These are phyloP conservation scores for Calycopis cecrops DNA, from an alignment of 1,140 invertebrate species.

Conservation along the genomic window DNA sequence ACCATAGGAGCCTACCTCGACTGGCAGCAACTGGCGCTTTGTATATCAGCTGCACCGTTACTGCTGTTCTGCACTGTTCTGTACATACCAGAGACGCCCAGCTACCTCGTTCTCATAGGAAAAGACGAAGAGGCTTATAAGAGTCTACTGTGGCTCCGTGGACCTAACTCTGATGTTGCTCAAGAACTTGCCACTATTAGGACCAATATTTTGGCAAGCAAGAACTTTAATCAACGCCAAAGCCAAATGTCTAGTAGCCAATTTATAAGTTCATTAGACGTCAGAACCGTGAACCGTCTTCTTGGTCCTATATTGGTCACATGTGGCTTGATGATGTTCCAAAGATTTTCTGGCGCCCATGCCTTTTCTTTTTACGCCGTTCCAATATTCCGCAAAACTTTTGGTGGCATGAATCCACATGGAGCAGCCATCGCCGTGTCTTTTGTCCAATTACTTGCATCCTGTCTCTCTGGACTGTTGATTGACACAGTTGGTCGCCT, in stretches of 20 bases:
- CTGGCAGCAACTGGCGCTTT: constrained; percentile 88
- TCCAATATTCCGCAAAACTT: constrained; percentile 86
- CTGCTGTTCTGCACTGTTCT: constrained; percentile 76
- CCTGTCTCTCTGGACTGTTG: constrained; percentile 85
- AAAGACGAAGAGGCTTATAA: constrained; percentile 82
- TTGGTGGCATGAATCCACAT: constrained; percentile 89
- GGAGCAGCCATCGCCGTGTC: constrained; percentile 88
- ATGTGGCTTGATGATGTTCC: constrained; percentile 91
- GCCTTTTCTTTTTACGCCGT: constrained; percentile 92
- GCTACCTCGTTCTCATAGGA: constrained; percentile 78
- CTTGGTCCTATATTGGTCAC: constrained; percentile 85
- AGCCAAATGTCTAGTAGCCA: constrained; percentile 64
- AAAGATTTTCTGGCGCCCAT: constrained; percentile 88
- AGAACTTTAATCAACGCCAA: constrained; percentile 69
- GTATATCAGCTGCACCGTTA: constrained; percentile 83
- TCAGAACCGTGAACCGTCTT: constrained; percentile 64
- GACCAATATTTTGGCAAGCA: constrained; percentile 78
- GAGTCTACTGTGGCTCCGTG: constrained; percentile 86
- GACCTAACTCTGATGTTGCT: constrained; percentile 83
- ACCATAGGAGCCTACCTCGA: constrained; percentile 88
- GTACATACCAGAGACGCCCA: constrained; percentile 83
- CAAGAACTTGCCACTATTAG: constrained; percentile 82
- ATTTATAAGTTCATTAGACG: constrained; percentile 55
- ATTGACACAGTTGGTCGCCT: constrained; percentile 89
- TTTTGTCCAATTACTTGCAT: constrained; percentile 86